Conservation (phyloP, 1,140 invertebrate genomes). For the Trichonephila inaurata region DNA sequence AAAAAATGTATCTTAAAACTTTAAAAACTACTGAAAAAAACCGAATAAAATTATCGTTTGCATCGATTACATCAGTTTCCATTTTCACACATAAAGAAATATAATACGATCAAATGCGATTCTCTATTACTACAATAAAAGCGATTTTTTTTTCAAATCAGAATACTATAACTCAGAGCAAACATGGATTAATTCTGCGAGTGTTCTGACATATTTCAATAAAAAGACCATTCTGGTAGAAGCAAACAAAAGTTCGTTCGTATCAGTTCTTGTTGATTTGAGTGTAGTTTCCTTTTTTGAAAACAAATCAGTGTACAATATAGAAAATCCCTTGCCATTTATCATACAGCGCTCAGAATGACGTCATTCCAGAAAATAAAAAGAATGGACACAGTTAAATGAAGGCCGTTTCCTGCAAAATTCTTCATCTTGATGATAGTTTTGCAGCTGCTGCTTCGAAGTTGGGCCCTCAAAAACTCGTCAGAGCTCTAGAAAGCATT, state of each 20-base stretch:
- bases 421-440: constrained; percentile 49
- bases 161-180: too few relatives aligned
- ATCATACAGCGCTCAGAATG: not conserved
- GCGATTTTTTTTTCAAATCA: too few relatives aligned
- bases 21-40: too few relatives aligned
- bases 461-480: constrained; percentile 41
- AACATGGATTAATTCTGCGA: not conserved
- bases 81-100: too few relatives aligned
- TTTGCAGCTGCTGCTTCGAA: constrained; percentile 26
- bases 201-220: not conserved
- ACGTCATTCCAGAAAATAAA: not conserved
- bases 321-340: not conserved
- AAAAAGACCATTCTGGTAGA: not conserved
- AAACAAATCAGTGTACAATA: not conserved
- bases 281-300: not conserved
- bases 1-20: too few relatives aligned
- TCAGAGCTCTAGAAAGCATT: constrained; percentile 6
- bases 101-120: too few relatives aligned
- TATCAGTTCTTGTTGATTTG: not conserved
- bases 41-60: too few relatives aligned
- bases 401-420: constrained; percentile 7
- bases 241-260: not conserved
- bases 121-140: too few relatives aligned
- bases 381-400: not conserved
- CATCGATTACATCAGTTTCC: too few relatives aligned